Evolutionary conservation across 2,888 invertebrate species (phyloP).

Genomic region (Sarcophaga rosellei): DNA sequence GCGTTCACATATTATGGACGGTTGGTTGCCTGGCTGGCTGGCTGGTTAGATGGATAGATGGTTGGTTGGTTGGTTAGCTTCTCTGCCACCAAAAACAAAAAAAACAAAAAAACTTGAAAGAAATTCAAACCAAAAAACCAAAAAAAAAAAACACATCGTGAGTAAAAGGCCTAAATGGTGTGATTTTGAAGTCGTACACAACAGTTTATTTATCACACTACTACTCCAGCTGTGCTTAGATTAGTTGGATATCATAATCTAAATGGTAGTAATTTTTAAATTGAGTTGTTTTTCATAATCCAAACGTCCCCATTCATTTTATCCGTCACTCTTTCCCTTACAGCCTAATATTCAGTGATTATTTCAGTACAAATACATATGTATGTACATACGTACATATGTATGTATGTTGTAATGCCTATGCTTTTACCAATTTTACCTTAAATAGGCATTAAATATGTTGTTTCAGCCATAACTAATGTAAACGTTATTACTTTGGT

Average conservation of each 20-base stretch:
- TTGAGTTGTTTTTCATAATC: constrained; percentile 53
- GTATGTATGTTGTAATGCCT: background rate
- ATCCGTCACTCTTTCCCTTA: background rate
- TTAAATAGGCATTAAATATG: constrained; percentile 65
- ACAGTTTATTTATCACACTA: constrained; percentile 37
- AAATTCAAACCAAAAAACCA: constrained; percentile 15
- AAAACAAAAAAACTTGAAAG: constrained; percentile 2
- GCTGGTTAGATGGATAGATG: background rate
- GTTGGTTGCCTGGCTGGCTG: no score
- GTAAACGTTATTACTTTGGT: background rate
- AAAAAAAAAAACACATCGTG: no score
- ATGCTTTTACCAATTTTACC: constrained; percentile 56
- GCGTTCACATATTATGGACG: constrained; percentile 71
- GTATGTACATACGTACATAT: background rate
- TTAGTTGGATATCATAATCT: constrained; percentile 63
- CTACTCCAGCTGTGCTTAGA: constrained; percentile 44
- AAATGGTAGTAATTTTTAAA: constrained; percentile 58
- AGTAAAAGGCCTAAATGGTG: constrained; percentile 29
- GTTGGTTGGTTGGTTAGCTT: constrained; percentile 31
- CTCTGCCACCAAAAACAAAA: background rate
- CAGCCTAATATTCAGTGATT: background rate
- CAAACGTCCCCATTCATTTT: background rate
- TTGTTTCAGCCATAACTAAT: constrained; percentile 55
- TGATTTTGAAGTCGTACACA: constrained; percentile 29
- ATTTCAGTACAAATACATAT: background rate